phyloP scores from a whole-genome alignment of 2,888 invertebrate genomes.

The Cyclophora punctaria region DNA sequence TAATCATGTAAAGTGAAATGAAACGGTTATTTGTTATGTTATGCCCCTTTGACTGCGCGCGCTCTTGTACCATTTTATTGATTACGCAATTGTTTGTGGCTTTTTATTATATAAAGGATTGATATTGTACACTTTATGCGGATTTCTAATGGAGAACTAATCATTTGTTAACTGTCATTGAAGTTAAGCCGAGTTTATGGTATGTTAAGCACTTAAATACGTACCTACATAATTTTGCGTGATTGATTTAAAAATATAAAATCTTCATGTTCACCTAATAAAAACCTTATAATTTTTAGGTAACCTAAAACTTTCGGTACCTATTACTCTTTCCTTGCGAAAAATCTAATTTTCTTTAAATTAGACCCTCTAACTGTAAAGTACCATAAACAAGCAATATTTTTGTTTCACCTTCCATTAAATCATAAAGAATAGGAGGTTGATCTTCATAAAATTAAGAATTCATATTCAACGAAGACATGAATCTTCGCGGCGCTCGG shows the following conservation, averaged over 20 bases:
- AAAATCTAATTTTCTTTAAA: too few relatives aligned
- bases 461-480: slow-evolving; percentile 68
- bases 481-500: slow-evolving; percentile 52
- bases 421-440: slow-evolving; percentile 52
- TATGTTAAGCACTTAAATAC: too few relatives aligned
- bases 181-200: too few relatives aligned
- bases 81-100: slow-evolving; percentile 54
- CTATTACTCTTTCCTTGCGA: too few relatives aligned
- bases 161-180: too few relatives aligned
- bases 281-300: too few relatives aligned
- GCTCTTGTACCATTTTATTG: slow-evolving; percentile 53
- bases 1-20: slow-evolving; percentile 76
- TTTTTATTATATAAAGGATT: slow-evolving; percentile 2
- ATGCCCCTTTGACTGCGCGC: slow-evolving; percentile 61
- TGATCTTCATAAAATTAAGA: slow-evolving; percentile 70
- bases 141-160: too few relatives aligned
- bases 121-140: too few relatives aligned
- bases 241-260: too few relatives aligned
- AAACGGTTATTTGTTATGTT: slow-evolving; percentile 74
- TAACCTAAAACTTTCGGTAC: too few relatives aligned
- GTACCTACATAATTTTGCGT: too few relatives aligned
- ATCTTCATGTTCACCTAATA: too few relatives aligned
- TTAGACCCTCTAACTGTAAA: slow-evolving; percentile 6
- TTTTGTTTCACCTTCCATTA: slow-evolving; percentile 27
- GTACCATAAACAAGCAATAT: slow-evolving; percentile 21